phyloP scores from a whole-genome alignment of 1,140 invertebrate genomes.

The Rhagoletis pomonella region DNA sequence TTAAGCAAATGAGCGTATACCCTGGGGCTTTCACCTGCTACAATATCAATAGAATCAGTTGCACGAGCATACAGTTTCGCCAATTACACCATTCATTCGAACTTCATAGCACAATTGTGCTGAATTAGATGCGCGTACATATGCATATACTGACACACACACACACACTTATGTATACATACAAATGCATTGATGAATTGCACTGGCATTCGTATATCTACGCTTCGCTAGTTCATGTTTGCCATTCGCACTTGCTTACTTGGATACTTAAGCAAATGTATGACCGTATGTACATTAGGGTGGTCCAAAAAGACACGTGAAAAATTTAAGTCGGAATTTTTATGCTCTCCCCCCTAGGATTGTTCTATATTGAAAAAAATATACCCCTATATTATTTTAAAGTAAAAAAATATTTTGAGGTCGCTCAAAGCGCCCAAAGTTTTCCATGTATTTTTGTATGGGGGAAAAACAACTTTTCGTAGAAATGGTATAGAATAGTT shows the following conservation, averaged over 20 bases:
- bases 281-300: not conserved
- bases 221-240: conserved; percentile 30
- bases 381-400: too few species aligned
- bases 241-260: conserved; percentile 31
- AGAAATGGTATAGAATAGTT: too few species aligned
- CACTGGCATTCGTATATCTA: not conserved
- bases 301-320: too few species aligned
- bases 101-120: not conserved
- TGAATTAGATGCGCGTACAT: not conserved
- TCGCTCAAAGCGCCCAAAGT: too few species aligned
- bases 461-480: too few species aligned
- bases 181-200: conserved; percentile 27
- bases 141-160: not conserved
- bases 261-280: not conserved
- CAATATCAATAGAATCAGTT: not conserved
- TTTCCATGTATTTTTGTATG: too few species aligned
- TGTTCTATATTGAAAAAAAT: too few species aligned
- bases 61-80: not conserved
- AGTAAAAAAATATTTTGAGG: too few species aligned
- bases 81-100: not conserved
- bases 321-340: too few species aligned
- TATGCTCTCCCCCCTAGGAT: too few species aligned
- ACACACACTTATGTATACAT: not conserved
- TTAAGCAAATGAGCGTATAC: too few species aligned
- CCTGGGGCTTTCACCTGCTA: too few species aligned